Evolutionary conservation across 2,113 vertebrate genomes (phyloP).

Genomic region (Sorex araneus): DNA sequence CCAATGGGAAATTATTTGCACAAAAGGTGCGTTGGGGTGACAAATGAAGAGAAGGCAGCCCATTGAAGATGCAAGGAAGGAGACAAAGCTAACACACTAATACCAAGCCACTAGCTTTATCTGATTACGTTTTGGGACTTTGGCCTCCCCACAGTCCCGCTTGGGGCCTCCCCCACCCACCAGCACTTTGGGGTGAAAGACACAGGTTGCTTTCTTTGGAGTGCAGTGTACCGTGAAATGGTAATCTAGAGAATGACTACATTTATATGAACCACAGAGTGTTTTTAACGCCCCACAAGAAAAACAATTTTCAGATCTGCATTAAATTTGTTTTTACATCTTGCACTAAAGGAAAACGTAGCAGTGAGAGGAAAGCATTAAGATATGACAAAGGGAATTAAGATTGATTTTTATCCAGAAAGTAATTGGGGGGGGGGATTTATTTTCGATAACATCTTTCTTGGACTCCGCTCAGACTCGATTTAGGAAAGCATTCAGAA

Average conservation of each 20-base stretch:
- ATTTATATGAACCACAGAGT: slow-evolving; percentile 85
- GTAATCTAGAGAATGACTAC: slow-evolving; percentile 89
- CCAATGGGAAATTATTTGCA: slow-evolving; percentile 93
- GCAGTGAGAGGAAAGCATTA: not conserved
- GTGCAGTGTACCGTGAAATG: slow-evolving; percentile 92
- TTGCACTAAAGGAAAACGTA: slow-evolving; percentile 80
- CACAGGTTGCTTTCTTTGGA: slow-evolving; percentile 92
- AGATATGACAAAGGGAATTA: slow-evolving; percentile 64
- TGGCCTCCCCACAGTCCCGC: slow-evolving; percentile 77
- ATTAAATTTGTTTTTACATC: slow-evolving; percentile 46
- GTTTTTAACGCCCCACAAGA: slow-evolving; percentile 76
- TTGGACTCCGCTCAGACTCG: not conserved
- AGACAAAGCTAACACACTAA: slow-evolving; percentile 93
- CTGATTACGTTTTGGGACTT: slow-evolving; percentile 92
- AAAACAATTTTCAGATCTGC: slow-evolving; percentile 82
- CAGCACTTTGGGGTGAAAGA: slow-evolving; percentile 83
- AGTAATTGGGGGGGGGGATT: not conserved
- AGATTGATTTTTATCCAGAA: slow-evolving; percentile 66
- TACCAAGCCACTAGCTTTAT: slow-evolving; percentile 94
- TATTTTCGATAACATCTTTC: slow-evolving; percentile 29
- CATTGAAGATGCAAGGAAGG: slow-evolving; percentile 88
- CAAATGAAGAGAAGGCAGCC: slow-evolving; percentile 93
- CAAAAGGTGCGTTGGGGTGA: slow-evolving; percentile 98
- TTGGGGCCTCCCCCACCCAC: slow-evolving; percentile 76
- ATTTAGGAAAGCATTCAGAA: slow-evolving; percentile 54